Base-by-base conservation (phyloP, 2,113 vertebrate genomes). In the Cygnus atratus region DNA sequence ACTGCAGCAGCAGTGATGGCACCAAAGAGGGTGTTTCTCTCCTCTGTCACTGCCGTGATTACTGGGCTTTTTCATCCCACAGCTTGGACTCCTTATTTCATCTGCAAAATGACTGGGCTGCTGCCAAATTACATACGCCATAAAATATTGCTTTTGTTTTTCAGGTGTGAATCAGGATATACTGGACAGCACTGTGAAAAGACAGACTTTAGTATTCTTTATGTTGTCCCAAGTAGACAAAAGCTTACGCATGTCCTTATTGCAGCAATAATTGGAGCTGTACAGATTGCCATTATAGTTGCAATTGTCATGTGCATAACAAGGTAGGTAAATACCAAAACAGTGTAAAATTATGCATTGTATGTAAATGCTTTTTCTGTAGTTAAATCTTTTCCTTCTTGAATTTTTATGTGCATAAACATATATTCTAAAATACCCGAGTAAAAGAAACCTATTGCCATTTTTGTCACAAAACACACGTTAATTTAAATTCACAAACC, bases 241-340 rank as follows among this genome's bases (percentile, higher is more conserved):
- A 99, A 99, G 96, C 99, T 99, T 54, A 99, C 99, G 19, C 99
- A 99, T 72, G 99, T 99, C 94, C 99, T 99, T 87, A 99, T 99
- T 94, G 99, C 99, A 81, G 99, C 99, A 94, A 99, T 99, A 97
- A 99, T 99, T 88, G 99, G 99, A 85, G 99, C 99, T 48, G 99
- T 99, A 90, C 99, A 99, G 98, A 99, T 99, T 50, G 99, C 99
- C 97, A 98, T 99, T 96, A 99, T 99, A 87, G 99, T 99, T 78
- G 99, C 99, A 54, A 99, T 99, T 97, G 99, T 99, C 97, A 99
- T 99, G 99, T 99, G 99, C 97, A 99, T 99, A 98, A 99, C 98
- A 57, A 99, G 99, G 99, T 99, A 96, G 46, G 98, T 96, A 87
- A 87, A 93, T 26, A 33, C 55, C n/a, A 72, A 77, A 93, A 6